These are phyloP conservation scores for Lepidochitona cinerea DNA, from an alignment of 2,888 invertebrate genomes.

Conservation along the genomic window DNA sequence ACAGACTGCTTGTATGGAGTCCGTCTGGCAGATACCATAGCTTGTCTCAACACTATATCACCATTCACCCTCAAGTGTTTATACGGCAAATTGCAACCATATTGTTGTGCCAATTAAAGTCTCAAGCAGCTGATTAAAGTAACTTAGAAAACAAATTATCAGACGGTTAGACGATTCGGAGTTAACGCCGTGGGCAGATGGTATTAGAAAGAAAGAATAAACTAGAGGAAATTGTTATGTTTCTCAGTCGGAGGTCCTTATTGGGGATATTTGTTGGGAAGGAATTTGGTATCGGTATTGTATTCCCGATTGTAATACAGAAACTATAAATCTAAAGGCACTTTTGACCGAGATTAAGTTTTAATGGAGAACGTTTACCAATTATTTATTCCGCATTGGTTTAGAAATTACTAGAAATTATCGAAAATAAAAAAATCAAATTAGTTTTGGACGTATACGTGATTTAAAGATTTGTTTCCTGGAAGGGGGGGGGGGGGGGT, in stretches of 20 bases:
- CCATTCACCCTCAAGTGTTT: background rate
- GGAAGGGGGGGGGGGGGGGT: too few relatives aligned
- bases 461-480: too few relatives aligned
- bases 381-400: too few relatives aligned
- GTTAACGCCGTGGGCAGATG: background rate
- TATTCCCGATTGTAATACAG: too few relatives aligned
- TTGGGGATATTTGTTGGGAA: background rate
- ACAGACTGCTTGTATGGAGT: background rate
- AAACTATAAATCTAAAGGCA: too few relatives aligned
- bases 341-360: too few relatives aligned
- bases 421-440: too few relatives aligned
- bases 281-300: too few relatives aligned
- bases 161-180: background rate
- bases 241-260: background rate
- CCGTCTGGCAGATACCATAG: background rate
- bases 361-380: too few relatives aligned
- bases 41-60: background rate
- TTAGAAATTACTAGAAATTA: too few relatives aligned
- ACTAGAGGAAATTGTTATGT: background rate
- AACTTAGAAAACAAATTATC: slow-evolving; percentile 2
- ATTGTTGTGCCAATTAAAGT: slow-evolving; percentile 7
- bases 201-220: background rate
- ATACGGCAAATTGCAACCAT: background rate
- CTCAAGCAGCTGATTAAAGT: background rate
- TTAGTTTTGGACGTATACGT: too few relatives aligned